Evolutionary conservation across 2,888 invertebrate species (phyloP).

Genomic region (Cephalotes varians): DNA sequence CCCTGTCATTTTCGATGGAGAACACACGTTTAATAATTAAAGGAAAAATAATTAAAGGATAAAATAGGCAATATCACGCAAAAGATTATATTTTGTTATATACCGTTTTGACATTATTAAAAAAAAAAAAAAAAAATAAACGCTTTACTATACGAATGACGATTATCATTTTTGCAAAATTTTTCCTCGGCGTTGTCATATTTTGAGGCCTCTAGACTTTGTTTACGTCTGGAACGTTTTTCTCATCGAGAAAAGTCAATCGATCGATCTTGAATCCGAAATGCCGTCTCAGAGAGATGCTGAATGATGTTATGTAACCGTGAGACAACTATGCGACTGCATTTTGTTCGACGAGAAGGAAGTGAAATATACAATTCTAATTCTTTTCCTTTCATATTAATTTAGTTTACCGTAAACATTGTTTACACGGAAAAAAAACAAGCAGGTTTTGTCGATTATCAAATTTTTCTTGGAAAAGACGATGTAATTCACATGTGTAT

Average conservation of each 20-base stretch:
- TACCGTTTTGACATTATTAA: neutral
- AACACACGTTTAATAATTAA: neutral
- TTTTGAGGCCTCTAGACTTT: slow-evolving; percentile 26
- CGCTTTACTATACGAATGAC: neutral
- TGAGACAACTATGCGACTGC: slow-evolving; percentile 45
- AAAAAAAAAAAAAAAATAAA: neutral
- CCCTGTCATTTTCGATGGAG: neutral
- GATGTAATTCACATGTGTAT: neutral
- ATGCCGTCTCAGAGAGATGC: slow-evolving; percentile 58
- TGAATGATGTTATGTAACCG: slow-evolving; percentile 65
- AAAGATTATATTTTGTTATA: neutral
- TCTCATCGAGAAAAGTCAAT: slow-evolving; percentile 58
- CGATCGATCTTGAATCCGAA: slow-evolving; percentile 59
- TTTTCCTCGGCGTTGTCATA: neutral
- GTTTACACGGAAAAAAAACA: slow-evolving; percentile 6
- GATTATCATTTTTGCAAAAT: neutral
- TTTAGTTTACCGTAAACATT: slow-evolving; percentile 27
- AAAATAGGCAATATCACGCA: neutral
- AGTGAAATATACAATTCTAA: slow-evolving; percentile 57
- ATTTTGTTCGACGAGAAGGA: slow-evolving; percentile 40
- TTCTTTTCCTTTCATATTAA: slow-evolving; percentile 46
- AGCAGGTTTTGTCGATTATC: neutral
- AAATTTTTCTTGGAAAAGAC: neutral
- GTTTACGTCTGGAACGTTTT: slow-evolving; percentile 58
- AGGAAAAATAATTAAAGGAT: neutral